Evolutionary conservation across 2,113 vertebrate genomes (phyloP).

Genomic region (Clarias macrocephalus): DNA sequence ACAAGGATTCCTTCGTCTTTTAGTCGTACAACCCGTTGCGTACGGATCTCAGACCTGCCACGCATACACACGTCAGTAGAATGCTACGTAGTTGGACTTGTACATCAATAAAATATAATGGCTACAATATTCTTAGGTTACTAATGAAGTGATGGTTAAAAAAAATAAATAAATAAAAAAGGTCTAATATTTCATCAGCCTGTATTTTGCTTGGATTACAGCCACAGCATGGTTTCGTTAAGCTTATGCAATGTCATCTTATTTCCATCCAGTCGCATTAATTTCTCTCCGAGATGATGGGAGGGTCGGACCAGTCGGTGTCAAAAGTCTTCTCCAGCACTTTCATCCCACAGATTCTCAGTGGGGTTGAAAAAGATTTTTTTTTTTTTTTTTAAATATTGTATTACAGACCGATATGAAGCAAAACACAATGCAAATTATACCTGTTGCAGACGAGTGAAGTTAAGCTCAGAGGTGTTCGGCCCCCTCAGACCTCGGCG

Average conservation of each 20-base stretch:
- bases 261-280: too few relatives aligned
- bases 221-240: too few relatives aligned
- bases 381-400: not conserved
- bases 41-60: not conserved
- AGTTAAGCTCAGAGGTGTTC: constrained; percentile 63
- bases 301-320: too few relatives aligned
- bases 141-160: not conserved
- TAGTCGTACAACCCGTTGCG: not conserved
- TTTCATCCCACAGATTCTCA: too few relatives aligned
- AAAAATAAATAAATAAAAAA: too few relatives aligned
- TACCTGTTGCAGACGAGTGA: constrained; percentile 67
- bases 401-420: not conserved
- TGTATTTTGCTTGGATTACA: too few relatives aligned
- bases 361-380: too few relatives aligned
- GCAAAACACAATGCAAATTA: constrained; percentile 39
- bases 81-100: not conserved
- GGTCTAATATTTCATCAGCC: too few relatives aligned
- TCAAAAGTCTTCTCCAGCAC: too few relatives aligned
- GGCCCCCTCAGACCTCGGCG: constrained; percentile 72
- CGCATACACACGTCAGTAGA: not conserved
- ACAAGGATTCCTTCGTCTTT: not conserved
- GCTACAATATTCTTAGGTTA: not conserved
- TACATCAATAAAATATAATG: not conserved
- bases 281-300: too few relatives aligned
- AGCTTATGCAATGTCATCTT: too few relatives aligned